These are phyloP conservation scores for Watsonalla binaria DNA, from an alignment of 2,888 invertebrate genomes.

Conservation along the genomic window DNA sequence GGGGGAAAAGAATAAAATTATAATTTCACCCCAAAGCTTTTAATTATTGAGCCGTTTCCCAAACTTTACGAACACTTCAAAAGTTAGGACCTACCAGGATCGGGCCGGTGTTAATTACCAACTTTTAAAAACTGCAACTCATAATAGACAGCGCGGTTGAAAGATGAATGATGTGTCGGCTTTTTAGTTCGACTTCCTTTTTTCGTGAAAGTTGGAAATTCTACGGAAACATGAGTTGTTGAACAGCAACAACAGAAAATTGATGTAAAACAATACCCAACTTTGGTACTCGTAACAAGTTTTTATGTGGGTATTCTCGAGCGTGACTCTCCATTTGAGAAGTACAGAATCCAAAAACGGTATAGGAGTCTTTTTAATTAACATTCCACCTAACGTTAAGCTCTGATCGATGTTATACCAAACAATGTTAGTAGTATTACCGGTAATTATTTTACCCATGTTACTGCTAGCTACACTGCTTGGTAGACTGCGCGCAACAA, in stretches of 20 bases:
- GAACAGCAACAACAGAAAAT: constrained; percentile 43
- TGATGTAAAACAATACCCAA: constrained; percentile 25
- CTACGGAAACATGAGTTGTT: constrained; percentile 28
- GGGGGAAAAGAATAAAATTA: constrained; percentile 31
- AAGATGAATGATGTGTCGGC: constrained; percentile 75
- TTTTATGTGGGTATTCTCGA: too few relatives aligned
- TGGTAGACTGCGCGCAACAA: too few relatives aligned
- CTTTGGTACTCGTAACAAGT: neutral
- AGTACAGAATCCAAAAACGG: too few relatives aligned
- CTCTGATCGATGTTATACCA: too few relatives aligned
- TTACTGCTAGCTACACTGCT: too few relatives aligned
- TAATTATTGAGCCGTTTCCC: constrained; percentile 68
- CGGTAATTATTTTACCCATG: too few relatives aligned
- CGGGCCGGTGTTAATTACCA: constrained; percentile 71
- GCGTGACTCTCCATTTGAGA: too few relatives aligned
- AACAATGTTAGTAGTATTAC: too few relatives aligned
- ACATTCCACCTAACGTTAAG: too few relatives aligned
- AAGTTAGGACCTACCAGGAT: constrained; percentile 63
- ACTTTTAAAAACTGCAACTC: constrained; percentile 76
- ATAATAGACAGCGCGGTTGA: constrained; percentile 72
- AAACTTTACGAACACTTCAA: constrained; percentile 66
- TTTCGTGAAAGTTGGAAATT: constrained; percentile 37
- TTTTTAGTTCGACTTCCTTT: constrained; percentile 28
- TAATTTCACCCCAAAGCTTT: constrained; percentile 45
- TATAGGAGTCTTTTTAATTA: too few relatives aligned